phyloP scores from a whole-genome alignment of 2,888 invertebrate genomes.

The Nomada hirtipes region DNA sequence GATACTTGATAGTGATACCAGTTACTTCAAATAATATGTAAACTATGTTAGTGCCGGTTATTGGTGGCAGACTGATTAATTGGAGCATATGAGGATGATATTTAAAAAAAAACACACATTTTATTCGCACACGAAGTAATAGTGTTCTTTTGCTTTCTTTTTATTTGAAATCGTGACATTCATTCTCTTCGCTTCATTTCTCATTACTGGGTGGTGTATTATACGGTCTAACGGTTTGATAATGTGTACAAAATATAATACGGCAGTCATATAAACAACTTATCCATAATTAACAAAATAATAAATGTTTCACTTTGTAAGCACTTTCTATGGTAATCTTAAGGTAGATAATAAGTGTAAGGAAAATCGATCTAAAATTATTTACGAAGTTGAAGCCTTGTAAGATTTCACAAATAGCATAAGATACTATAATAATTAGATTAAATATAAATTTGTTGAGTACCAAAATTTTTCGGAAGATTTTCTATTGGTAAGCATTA shows the following conservation, averaged over 20 bases:
- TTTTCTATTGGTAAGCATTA: slow-evolving; percentile 3
- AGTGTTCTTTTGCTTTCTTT: not conserved
- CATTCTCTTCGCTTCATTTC: slow-evolving; percentile 15
- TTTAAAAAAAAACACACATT: slow-evolving; percentile 7
- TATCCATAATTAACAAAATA: slow-evolving; percentile 44
- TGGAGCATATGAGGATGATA: slow-evolving; percentile 78
- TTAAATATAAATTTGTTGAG: slow-evolving; percentile 22
- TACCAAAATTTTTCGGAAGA: slow-evolving; percentile 12
- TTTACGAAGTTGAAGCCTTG: slow-evolving; percentile 42
- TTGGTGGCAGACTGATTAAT: slow-evolving; percentile 77
- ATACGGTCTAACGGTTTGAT: slow-evolving; percentile 58
- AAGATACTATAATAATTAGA: slow-evolving; percentile 25
- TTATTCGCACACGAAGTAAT: not conserved
- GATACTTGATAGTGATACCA: slow-evolving; percentile 55
- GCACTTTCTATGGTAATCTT: slow-evolving; percentile 58
- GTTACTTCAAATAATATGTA: slow-evolving; percentile 64
- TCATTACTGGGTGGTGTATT: slow-evolving; percentile 28
- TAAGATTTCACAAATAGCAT: slow-evolving; percentile 51
- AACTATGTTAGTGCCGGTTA: slow-evolving; percentile 74
- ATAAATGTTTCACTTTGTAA: slow-evolving; percentile 56
- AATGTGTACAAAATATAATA: slow-evolving; percentile 53
- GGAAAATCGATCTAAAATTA: slow-evolving; percentile 36
- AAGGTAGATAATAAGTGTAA: slow-evolving; percentile 48
- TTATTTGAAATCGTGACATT: slow-evolving; percentile 15
- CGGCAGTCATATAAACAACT: slow-evolving; percentile 33